Percentiles rank a stretch among this genome's conserved stretches.
Evolutionary conservation across 2,113 vertebrate species (phyloP).

Genomic region (Odocoileus hemionus): DNA sequence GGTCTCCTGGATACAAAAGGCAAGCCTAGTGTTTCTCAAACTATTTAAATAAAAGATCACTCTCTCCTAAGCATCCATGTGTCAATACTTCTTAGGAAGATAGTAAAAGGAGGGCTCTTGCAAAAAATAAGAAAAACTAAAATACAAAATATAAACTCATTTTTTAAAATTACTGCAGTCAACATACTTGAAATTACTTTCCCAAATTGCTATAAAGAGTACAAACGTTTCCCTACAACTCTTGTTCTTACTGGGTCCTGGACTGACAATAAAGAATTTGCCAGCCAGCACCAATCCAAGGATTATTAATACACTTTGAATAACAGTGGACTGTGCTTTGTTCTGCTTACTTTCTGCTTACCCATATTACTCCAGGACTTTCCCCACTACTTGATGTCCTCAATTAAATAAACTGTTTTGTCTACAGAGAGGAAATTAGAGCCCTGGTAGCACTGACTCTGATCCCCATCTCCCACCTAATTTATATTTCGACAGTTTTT

Average conservation of each 20-base stretch:
- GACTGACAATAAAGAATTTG: neutral
- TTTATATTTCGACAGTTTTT: neutral
- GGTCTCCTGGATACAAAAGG: neutral
- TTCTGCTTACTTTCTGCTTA: neutral
- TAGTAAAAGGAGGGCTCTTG: neutral
- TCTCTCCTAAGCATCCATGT: neutral
- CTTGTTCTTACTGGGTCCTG: neutral
- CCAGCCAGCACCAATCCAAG: neutral
- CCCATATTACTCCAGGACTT: neutral
- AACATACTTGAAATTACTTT: neutral
- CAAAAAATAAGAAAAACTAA: neutral
- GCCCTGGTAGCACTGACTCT: neutral
- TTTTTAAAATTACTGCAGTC: neutral
- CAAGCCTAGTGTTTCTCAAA: neutral
- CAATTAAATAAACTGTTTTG: neutral
- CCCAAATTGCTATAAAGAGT: neutral
- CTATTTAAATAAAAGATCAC: neutral
- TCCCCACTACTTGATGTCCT: neutral
- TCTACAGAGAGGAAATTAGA: neutral
- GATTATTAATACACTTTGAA: neutral
- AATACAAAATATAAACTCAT: neutral
- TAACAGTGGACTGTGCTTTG: neutral
- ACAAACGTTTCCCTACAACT: neutral
- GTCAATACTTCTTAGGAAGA: neutral
- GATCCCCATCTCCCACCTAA: neutral